A percentile compares a stretch with the other conserved stretches of the same genome.
Evolutionary conservation across 2,888 invertebrate species (phyloP).

Genomic region (Phorcus lineatus): DNA sequence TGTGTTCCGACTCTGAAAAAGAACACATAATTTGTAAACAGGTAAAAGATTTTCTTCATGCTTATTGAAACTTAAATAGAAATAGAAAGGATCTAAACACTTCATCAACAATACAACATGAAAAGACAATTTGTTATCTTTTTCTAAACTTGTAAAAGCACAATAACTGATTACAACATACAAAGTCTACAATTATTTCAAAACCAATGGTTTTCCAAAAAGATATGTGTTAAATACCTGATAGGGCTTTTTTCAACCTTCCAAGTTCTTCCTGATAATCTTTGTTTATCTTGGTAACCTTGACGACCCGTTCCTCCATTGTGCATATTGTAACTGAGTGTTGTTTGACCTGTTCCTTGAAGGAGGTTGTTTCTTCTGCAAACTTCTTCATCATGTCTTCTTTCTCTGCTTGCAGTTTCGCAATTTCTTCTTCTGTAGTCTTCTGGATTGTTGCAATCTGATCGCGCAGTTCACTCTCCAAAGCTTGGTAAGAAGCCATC

Average conservation of each 20-base stretch:
- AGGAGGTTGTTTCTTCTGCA: constrained; percentile 60
- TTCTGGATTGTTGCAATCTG: constrained; percentile 52
- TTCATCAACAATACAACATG: too few relatives aligned
- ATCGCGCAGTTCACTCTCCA: constrained; percentile 60
- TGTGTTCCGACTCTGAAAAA: constrained; percentile 42
- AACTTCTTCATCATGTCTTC: constrained; percentile 50
- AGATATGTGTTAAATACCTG: constrained; percentile 59
- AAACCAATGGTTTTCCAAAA: neutral
- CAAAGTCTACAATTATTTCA: too few relatives aligned
- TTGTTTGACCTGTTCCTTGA: constrained; percentile 73
- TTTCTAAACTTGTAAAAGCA: too few relatives aligned
- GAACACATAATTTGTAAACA: neutral
- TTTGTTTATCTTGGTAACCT: constrained; percentile 71
- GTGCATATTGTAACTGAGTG: constrained; percentile 75
- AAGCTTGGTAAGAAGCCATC: constrained; percentile 58
- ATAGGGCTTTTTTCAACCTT: constrained; percentile 56
- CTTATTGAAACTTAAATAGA: too few relatives aligned
- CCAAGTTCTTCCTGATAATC: constrained; percentile 66
- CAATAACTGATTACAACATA: too few relatives aligned
- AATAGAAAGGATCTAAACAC: too few relatives aligned
- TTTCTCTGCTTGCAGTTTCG: constrained; percentile 45
- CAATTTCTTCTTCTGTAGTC: constrained; percentile 45
- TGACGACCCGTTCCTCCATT: constrained; percentile 73
- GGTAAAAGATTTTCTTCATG: too few relatives aligned
- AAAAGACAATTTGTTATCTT: too few relatives aligned